These are phyloP conservation scores for Poecilia wingei DNA, from an alignment of 2,797 vertebrate species.

Conservation along the genomic window DNA sequence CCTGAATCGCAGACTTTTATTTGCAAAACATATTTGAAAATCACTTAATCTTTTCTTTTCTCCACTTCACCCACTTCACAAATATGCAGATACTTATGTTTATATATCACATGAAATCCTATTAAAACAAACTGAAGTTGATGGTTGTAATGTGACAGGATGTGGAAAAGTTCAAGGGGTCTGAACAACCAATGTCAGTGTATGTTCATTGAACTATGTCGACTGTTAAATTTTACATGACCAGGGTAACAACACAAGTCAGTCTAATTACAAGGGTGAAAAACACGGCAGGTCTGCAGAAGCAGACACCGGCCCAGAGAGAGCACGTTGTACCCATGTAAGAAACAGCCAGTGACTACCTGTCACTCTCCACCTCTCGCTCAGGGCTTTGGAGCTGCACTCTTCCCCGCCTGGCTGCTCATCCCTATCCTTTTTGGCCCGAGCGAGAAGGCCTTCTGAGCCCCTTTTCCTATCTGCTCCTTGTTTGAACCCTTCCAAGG, in stretches of 20 bases:
- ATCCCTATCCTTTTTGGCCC: constrained; percentile 56
- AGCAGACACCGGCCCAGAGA: constrained; percentile 45
- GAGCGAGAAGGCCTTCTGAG: constrained; percentile 53
- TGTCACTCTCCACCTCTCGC: constrained; percentile 56
- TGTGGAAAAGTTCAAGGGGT: not conserved
- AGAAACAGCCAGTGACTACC: constrained; percentile 53
- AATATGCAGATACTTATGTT: not conserved
- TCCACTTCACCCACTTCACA: not conserved
- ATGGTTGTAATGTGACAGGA: not conserved
- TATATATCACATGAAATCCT: not conserved
- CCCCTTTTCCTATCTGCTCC: constrained; percentile 59
- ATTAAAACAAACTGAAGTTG: not conserved
- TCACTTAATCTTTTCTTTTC: not conserved
- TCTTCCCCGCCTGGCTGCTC: constrained; percentile 59
- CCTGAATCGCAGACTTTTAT: not conserved
- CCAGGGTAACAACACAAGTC: constrained; percentile 59
- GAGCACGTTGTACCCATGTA: constrained; percentile 51
- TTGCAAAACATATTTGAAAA: not conserved
- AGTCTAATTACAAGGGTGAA: constrained; percentile 78
- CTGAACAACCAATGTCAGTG: constrained; percentile 23
- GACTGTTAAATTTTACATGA: constrained; percentile 62
- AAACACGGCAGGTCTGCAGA: constrained; percentile 63
- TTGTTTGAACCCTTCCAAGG: constrained; percentile 59
- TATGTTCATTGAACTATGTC: constrained; percentile 31
- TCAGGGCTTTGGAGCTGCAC: constrained; percentile 27